These are phyloP conservation scores for Caenorhabditis angaria DNA, from an alignment of 2,888 invertebrate genomes.

Conservation along the genomic window DNA sequence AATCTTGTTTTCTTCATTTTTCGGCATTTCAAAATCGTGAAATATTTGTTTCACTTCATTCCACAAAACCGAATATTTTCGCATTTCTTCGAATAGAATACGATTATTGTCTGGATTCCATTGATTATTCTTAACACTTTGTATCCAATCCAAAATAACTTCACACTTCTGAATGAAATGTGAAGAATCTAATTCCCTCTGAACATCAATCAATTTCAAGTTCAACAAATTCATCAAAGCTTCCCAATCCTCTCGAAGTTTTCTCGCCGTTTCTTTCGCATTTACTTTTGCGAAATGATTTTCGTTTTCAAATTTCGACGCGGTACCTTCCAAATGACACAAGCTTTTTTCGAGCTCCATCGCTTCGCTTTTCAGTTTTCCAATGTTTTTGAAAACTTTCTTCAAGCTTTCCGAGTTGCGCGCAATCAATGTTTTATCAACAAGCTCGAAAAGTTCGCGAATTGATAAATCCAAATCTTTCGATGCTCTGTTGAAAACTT, in stretches of 20 bases:
- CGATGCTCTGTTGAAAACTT: constrained; percentile 16
- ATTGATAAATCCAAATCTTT: constrained; percentile 14
- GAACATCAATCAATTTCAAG: not conserved
- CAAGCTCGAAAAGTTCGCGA: constrained; percentile 16
- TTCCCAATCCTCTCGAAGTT: not conserved
- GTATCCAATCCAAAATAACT: constrained; percentile 21
- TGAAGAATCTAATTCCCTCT: constrained; percentile 22
- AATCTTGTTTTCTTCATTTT: constrained; percentile 7
- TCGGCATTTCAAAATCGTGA: constrained; percentile 13
- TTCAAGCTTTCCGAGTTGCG: constrained; percentile 11
- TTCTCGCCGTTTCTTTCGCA: not conserved
- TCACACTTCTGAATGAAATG: constrained; percentile 18
- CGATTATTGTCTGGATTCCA: constrained; percentile 5
- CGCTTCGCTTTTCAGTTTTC: not conserved
- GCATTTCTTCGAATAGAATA: constrained; percentile 25
- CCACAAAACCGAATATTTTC: constrained; percentile 24
- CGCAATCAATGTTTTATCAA: constrained; percentile 9
- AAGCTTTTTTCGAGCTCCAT: constrained; percentile 12
- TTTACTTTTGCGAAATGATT: constrained; percentile 14
- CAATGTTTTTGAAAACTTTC: constrained; percentile 9
- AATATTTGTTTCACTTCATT: constrained; percentile 20
- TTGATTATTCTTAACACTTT: not conserved
- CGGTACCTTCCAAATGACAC: constrained; percentile 10
- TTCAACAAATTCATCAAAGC: not conserved
- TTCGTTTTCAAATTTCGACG: constrained; percentile 7